A percentile compares a stretch with the other conserved stretches of the same genome.
Evolutionary conservation across 2,888 invertebrate species (phyloP).

Genomic region (Urechis unicinctus): DNA sequence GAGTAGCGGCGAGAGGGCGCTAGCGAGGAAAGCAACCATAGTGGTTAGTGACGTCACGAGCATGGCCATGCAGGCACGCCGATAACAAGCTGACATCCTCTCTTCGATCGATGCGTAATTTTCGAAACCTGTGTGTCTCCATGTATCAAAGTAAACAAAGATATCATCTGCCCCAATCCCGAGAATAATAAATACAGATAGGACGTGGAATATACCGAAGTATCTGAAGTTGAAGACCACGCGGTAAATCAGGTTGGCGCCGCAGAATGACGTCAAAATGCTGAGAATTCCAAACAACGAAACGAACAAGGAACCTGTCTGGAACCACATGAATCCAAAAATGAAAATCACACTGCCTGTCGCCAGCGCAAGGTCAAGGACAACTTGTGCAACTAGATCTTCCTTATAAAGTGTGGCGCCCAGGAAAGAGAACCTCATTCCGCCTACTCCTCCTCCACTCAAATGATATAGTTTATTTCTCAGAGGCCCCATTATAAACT

Average conservation of each 20-base stretch:
- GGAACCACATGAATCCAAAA: slow-evolving; percentile 20
- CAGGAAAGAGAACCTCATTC: neutral
- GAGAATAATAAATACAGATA: slow-evolving; percentile 43
- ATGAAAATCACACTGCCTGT: slow-evolving; percentile 24
- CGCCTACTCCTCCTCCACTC: neutral
- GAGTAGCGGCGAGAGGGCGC: slow-evolving; percentile 29
- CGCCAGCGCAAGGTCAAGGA: slow-evolving; percentile 20
- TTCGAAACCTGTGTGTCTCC: slow-evolving; percentile 15
- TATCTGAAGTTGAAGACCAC: slow-evolving; percentile 12
- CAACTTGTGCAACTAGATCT: slow-evolving; percentile 8
- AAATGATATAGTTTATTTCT: neutral
- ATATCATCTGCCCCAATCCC: slow-evolving; percentile 46
- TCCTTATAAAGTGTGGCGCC: neutral
- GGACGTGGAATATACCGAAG: slow-evolving; percentile 44
- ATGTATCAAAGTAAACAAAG: slow-evolving; percentile 43
- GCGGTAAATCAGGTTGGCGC: slow-evolving; percentile 24
- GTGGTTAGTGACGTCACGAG: slow-evolving; percentile 18
- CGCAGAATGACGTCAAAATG: slow-evolving; percentile 19
- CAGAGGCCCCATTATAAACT: neutral
- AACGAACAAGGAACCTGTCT: slow-evolving; percentile 24
- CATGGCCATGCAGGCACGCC: slow-evolving; percentile 16
- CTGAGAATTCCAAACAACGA: slow-evolving; percentile 16
- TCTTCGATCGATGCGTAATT: slow-evolving; percentile 11
- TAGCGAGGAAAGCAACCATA: slow-evolving; percentile 24
- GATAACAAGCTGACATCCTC: slow-evolving; percentile 14